These are phyloP conservation scores for Podabrus alpinus DNA, from an alignment of 2,888 invertebrate genomes.

Conservation along the genomic window DNA sequence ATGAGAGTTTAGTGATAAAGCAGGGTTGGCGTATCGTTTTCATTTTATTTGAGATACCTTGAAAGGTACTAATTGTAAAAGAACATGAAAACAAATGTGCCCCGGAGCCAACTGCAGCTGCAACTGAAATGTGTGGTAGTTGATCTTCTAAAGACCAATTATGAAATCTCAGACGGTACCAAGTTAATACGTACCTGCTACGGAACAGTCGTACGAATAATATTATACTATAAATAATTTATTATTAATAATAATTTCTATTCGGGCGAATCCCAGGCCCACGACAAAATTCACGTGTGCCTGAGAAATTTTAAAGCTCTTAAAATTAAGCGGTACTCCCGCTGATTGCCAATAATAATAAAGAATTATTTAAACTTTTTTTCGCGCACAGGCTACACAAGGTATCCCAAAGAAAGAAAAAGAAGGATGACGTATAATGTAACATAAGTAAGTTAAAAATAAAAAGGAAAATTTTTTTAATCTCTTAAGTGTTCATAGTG, in stretches of 20 bases:
- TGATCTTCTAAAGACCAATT: slow-evolving; percentile 23
- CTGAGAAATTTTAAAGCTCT: neutral
- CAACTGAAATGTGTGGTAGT: slow-evolving; percentile 27
- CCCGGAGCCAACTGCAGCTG: slow-evolving; percentile 16
- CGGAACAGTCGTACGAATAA: neutral
- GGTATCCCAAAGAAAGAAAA: neutral
- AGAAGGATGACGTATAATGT: neutral
- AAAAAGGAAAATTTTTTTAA: neutral
- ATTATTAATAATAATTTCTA: neutral
- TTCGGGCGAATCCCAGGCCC: neutral
- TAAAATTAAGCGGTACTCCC: neutral
- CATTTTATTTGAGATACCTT: neutral
- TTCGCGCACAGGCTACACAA: neutral
- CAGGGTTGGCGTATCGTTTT: neutral
- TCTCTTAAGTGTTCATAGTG: neutral
- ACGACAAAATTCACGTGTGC: no score
- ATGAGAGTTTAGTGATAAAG: neutral
- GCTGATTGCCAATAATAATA: neutral
- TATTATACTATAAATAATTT: neutral
- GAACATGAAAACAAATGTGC: slow-evolving; percentile 22
- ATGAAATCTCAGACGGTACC: slow-evolving; percentile 13
- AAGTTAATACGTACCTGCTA: neutral
- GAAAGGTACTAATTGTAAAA: slow-evolving; percentile 24
- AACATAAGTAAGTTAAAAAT: neutral
- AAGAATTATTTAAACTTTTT: neutral